These are phyloP conservation scores for Monochamus alternatus DNA, from an alignment of 2,888 invertebrate genomes.

Conservation along the genomic window DNA sequence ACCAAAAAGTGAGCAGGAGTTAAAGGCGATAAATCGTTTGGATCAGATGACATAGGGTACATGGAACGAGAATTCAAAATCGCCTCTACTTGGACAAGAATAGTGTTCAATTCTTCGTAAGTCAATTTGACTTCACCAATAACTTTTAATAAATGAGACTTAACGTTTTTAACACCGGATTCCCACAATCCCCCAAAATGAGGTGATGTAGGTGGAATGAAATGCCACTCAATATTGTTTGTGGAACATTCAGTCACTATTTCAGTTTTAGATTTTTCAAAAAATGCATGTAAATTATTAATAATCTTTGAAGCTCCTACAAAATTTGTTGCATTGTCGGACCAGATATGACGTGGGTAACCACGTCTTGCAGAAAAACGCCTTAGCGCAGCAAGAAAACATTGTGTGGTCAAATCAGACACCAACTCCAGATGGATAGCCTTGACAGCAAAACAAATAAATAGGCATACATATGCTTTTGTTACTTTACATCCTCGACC, in stretches of 20 bases:
- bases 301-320: background rate
- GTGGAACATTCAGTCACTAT: background rate
- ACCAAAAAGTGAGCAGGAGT: slow-evolving; percentile 28
- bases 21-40: slow-evolving; percentile 41
- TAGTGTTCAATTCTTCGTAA: slow-evolving; percentile 27
- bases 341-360: background rate
- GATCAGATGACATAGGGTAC: slow-evolving; percentile 49
- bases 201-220: slow-evolving; percentile 22
- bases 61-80: slow-evolving; percentile 59
- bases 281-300: background rate
- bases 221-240: slow-evolving; percentile 6
- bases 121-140: slow-evolving; percentile 4
- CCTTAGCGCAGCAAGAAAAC: background rate
- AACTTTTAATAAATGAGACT: background rate
- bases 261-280: background rate
- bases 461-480: background rate
- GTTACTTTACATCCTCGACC: background rate
- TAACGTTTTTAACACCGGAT: slow-evolving; percentile 8
- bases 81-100: slow-evolving; percentile 46
- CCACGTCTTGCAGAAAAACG: background rate
- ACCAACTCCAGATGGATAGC: background rate
- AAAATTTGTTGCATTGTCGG: background rate
- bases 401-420: background rate
- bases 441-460: slow-evolving; percentile 1
- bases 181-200: slow-evolving; percentile 28